These are phyloP conservation scores for Gila orcuttii DNA, from an alignment of 2,113 vertebrate species.

Conservation along the genomic window DNA sequence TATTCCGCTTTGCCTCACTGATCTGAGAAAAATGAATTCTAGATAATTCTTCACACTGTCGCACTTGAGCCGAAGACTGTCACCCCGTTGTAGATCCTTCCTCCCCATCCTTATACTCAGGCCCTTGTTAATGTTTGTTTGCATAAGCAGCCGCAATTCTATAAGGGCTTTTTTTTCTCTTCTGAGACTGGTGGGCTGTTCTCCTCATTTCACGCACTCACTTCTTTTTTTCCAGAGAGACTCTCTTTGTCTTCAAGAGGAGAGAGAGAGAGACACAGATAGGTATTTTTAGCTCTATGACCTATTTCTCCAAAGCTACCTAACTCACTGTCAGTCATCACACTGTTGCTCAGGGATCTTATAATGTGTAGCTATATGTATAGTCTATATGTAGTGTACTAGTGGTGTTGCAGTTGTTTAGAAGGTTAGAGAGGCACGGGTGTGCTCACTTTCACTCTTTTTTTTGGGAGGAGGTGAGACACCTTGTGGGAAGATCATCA, in stretches of 20 bases:
- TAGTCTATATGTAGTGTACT: constrained; percentile 53
- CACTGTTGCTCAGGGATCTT: constrained; percentile 68
- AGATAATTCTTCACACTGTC: constrained; percentile 65
- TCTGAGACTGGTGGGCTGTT: constrained; percentile 54
- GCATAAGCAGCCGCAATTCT: constrained; percentile 59
- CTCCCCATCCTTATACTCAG: constrained; percentile 11
- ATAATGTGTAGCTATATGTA: constrained; percentile 59
- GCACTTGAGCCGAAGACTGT: constrained; percentile 65
- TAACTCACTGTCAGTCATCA: constrained; percentile 78
- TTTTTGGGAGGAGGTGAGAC: constrained; percentile 32
- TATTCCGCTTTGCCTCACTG: constrained; percentile 75
- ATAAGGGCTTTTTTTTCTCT: constrained; percentile 65
- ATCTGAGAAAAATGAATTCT: constrained; percentile 75
- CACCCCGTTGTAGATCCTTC: constrained; percentile 40
- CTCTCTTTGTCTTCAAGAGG: constrained; percentile 62
- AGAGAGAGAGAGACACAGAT: constrained; percentile 67
- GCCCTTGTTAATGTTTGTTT: constrained; percentile 54
- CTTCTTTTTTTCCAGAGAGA: constrained; percentile 56
- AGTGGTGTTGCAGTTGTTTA: constrained; percentile 52
- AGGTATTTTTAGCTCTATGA: constrained; percentile 84
- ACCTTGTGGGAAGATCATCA: constrained; percentile 15
- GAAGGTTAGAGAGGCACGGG: neutral
- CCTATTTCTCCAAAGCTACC: constrained; percentile 82
- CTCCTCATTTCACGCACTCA: constrained; percentile 68
- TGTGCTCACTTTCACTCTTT: constrained; percentile 9